Conservation (phyloP, 1,140 invertebrate species). For the Phortica variegata region DNA sequence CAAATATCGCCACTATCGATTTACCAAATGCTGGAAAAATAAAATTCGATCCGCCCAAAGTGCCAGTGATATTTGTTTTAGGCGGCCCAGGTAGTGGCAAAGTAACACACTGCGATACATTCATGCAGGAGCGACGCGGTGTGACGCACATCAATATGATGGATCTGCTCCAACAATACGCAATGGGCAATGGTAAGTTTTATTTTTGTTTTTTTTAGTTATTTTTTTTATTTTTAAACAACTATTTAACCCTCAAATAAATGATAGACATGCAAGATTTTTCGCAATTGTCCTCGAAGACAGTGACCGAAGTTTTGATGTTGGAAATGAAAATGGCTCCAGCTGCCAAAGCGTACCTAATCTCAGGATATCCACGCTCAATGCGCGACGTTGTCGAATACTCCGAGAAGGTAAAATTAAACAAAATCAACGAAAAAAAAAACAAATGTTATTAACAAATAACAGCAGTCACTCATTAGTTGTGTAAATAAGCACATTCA, state of each 20-base stretch:
- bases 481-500: not conserved
- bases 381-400: conserved; percentile 90
- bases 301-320: conserved; percentile 85
- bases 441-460: not conserved
- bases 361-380: conserved; percentile 93
- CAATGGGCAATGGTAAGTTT: conserved; percentile 77
- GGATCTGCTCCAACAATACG: conserved; percentile 82
- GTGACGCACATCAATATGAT: conserved; percentile 90
- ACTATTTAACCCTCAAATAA: conserved; percentile 28
- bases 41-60: conserved; percentile 78
- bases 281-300: conserved; percentile 78
- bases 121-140: conserved; percentile 80
- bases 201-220: not conserved
- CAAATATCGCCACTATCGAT: conserved; percentile 41
- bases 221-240: conserved; percentile 2
- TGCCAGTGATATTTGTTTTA: conserved; percentile 84
- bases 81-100: conserved; percentile 88
- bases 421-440: not conserved
- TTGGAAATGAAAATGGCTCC: conserved; percentile 91
- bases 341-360: conserved; percentile 86
- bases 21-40: conserved; percentile 76
- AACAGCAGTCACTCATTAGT: not conserved
- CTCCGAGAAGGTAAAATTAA: conserved; percentile 73
- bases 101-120: conserved; percentile 87
- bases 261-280: conserved; percentile 84